A percentile compares a stretch with the other conserved stretches of the same genome.
Conservation (phyloP, 2,113 vertebrate genomes). For the Notechis scutatus region DNA sequence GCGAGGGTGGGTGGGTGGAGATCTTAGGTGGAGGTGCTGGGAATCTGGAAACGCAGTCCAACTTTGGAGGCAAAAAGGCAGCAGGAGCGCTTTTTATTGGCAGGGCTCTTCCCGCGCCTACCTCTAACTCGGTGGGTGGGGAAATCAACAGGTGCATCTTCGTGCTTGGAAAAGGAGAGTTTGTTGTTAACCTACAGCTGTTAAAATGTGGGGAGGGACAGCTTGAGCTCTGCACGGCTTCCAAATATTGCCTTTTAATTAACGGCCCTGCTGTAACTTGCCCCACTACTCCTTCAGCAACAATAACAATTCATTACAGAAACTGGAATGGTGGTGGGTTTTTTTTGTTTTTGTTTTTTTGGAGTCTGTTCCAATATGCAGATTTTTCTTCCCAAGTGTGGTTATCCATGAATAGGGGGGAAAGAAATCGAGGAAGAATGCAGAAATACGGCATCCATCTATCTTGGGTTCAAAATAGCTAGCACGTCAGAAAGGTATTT, state of each 20-base stretch:
- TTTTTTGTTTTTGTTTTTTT: neutral
- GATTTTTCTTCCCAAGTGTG: neutral
- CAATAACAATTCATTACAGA: neutral
- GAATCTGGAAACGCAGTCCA: neutral
- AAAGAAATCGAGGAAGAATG: neutral
- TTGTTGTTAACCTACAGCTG: neutral
- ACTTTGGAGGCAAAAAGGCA: neutral
- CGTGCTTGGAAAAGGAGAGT: neutral
- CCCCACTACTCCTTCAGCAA: neutral
- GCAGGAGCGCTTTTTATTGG: too few relatives aligned
- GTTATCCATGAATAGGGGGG: neutral
- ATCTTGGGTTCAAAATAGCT: neutral
- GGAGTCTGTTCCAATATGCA: neutral
- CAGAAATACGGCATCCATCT: neutral
- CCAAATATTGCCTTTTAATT: neutral
- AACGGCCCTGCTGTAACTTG: neutral
- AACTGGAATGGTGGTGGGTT: neutral
- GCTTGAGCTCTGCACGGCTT: neutral
- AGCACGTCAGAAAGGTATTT: neutral
- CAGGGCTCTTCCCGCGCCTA: neutral
- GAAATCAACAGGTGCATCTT: neutral
- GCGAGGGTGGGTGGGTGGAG: too few relatives aligned
- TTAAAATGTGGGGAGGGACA: neutral
- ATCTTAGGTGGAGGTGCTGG: neutral
- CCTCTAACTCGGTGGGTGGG: neutral